phyloP scores from a whole-genome alignment of 2,888 invertebrate species.

The Drosophila rellima region DNA sequence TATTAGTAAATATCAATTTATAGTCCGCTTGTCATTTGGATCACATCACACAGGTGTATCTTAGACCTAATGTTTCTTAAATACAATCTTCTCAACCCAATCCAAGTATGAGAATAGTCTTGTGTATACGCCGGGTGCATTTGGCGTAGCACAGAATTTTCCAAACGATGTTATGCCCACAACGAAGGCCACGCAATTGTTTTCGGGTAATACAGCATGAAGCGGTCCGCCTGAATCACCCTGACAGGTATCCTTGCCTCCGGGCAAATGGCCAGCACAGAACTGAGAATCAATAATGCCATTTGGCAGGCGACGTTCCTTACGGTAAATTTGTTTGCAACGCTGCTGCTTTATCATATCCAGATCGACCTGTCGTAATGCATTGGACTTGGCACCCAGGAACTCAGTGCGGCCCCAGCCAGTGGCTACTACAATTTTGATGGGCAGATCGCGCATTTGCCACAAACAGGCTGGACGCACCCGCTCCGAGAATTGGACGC shows the following conservation, averaged over 20 bases:
- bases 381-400: slow-evolving; percentile 82
- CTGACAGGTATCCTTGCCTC: slow-evolving; percentile 85
- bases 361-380: slow-evolving; percentile 84
- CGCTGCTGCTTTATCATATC: slow-evolving; percentile 76
- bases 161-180: slow-evolving; percentile 85
- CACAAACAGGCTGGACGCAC: slow-evolving; percentile 85
- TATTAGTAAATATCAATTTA: slow-evolving; percentile 8
- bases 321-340: slow-evolving; percentile 80
- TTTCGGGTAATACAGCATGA: slow-evolving; percentile 80
- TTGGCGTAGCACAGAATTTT: slow-evolving; percentile 83
- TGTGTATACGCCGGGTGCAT: slow-evolving; percentile 84
- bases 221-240: slow-evolving; percentile 86
- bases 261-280: slow-evolving; percentile 85
- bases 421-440: slow-evolving; percentile 77
- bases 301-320: slow-evolving; percentile 80
- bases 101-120: slow-evolving; percentile 83
- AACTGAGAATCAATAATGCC: slow-evolving; percentile 85
- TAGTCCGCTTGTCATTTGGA: neutral
- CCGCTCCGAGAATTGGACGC: slow-evolving; percentile 69
- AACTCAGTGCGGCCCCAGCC: slow-evolving; percentile 85
- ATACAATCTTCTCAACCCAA: slow-evolving; percentile 85
- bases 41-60: slow-evolving; percentile 3
- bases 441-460: slow-evolving; percentile 78
- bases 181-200: slow-evolving; percentile 84
- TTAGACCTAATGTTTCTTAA: slow-evolving; percentile 51